phyloP scores from a whole-genome alignment of 2,113 vertebrate genomes.

The Eclectus roratus region DNA sequence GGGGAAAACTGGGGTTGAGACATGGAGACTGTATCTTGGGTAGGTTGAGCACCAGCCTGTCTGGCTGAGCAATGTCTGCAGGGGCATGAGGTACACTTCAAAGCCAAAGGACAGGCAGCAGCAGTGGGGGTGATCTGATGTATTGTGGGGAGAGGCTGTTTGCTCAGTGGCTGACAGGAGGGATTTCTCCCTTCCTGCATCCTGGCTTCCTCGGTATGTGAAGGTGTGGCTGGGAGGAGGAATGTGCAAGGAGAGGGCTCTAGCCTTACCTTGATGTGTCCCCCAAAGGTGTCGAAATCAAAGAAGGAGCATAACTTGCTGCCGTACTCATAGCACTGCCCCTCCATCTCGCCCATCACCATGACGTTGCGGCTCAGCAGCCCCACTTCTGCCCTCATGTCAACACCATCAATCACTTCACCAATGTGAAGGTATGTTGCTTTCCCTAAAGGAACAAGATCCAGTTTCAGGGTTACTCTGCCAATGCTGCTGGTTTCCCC shows the following conservation, averaged over 20 bases:
- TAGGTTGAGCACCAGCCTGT: not conserved
- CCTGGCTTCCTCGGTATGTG: not conserved
- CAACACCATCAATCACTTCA: constrained; percentile 86
- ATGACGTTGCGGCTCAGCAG: constrained; percentile 87
- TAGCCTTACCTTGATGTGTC: constrained; percentile 89
- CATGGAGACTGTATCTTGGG: not conserved
- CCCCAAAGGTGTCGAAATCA: constrained; percentile 93
- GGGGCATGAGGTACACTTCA: not conserved
- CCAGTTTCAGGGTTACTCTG: not conserved
- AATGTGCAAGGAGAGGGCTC: not conserved
- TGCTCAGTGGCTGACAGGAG: not conserved
- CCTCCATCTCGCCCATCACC: constrained; percentile 86
- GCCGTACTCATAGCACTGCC: constrained; percentile 81
- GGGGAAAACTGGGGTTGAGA: not conserved
- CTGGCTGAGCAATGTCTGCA: not conserved
- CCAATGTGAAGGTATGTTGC: constrained; percentile 86
- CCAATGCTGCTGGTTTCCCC: not conserved
- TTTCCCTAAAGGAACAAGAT: constrained; percentile 77
- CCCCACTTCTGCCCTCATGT: constrained; percentile 95
- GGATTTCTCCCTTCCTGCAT: not conserved
- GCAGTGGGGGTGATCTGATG: not conserved
- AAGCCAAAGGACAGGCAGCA: not conserved
- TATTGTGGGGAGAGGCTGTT: not conserved
- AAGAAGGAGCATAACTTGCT: constrained; percentile 90
- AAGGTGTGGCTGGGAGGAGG: not conserved